Base-by-base conservation (phyloP, 2,113 vertebrate genomes). In the Zosterops japonicus region DNA sequence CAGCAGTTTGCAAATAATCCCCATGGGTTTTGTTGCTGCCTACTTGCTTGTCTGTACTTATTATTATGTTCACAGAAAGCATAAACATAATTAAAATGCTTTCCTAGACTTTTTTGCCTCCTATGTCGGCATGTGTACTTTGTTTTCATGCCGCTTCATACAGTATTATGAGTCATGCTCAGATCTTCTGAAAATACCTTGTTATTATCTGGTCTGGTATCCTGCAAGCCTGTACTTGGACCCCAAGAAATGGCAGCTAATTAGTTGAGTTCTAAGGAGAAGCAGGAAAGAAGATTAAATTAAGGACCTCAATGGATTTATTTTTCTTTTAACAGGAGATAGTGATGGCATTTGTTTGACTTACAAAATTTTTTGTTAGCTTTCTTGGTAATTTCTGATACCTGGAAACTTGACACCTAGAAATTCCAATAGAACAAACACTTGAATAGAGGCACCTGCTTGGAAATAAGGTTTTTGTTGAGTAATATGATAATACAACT, bases 1-100 rank as follows among this genome's bases (percentile, higher is more conserved):
- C 83, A 94, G 60, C 74, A 94, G 91, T 95, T 95, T 95, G 80
- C 94, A 94, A 89, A 94, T 89, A 97, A 95, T 96, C 35, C 94
- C 83, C 93, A 46, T 71, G 94, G 87, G 95, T 94, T 95, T 94
- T 93, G 53, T 82, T 95, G 69, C 91, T 96, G 87, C 94, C 87
- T 94, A 56, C 89, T 94, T 94, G 80, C 83, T 94, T 92, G 83
- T 92, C 93, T 96, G 80, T 87, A 89, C 93, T 97, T 95, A 89
- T 84, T 94, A 91, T 92, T 94, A 81, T 68, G 52, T 83, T 94
- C 74, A 75, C 47, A 84, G 93, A 92, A 94, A 95, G 83, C 91
- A 91, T 84, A 94, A 96, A 93, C 94, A 84, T 87, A 94, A 96
- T 94, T 96, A 94, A 95, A 93, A 94, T 79, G 72, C 77, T 89